Conservation (phyloP, 2,797 vertebrate species). For the Octomys mimax region DNA sequence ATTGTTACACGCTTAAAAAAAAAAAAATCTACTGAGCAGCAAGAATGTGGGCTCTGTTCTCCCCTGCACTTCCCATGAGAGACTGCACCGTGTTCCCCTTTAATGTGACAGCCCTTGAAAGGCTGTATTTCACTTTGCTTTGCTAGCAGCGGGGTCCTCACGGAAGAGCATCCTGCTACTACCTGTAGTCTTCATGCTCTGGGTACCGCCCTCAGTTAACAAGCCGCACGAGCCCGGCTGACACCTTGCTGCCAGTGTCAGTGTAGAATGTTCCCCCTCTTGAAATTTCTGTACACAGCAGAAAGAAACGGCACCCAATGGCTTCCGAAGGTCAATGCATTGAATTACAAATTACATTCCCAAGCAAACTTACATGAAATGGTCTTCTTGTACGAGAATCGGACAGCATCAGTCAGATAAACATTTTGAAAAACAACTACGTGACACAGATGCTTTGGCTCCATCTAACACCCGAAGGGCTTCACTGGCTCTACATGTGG, state of each 20-base stretch:
- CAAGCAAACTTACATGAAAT: background rate
- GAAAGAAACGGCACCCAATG: background rate
- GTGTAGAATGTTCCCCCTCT: conserved; percentile 51
- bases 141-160: background rate
- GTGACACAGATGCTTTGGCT: background rate
- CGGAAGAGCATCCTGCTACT: conserved; percentile 9
- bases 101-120: too few species aligned
- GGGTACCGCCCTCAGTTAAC: background rate
- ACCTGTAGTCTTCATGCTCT: background rate
- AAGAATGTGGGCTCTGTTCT: background rate
- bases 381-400: background rate
- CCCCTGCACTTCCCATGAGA: background rate
- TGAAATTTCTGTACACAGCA: background rate
- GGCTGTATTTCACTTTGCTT: background rate
- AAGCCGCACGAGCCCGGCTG: conserved; percentile 39
- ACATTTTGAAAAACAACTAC: background rate
- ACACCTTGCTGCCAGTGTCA: conserved; percentile 56
- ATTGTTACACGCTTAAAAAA: background rate
- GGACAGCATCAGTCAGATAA: background rate
- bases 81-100: background rate
- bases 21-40: background rate
- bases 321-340: background rate
- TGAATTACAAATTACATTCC: background rate
- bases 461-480: background rate
- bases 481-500: background rate